Evolutionary conservation across 2,888 invertebrate species (phyloP).

Genomic region (Lottia scabra): DNA sequence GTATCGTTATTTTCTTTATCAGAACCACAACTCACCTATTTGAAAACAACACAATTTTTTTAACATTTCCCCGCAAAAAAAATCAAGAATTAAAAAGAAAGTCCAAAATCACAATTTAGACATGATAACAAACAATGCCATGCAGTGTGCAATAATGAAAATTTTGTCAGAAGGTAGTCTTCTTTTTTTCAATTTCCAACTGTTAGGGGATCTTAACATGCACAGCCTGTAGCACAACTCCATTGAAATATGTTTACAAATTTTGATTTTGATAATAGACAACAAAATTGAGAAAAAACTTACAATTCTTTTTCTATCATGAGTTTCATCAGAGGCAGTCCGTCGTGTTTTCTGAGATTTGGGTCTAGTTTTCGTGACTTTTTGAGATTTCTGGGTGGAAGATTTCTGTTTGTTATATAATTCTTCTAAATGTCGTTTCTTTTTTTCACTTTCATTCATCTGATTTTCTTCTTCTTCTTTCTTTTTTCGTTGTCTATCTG

Average conservation of each 20-base stretch:
- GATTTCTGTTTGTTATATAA: conserved; percentile 49
- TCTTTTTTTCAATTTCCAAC: too few relatives aligned
- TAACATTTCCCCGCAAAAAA: too few relatives aligned
- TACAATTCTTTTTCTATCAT: neutral
- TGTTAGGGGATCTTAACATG: too few relatives aligned
- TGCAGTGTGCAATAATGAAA: too few relatives aligned
- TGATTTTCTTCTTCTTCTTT: conserved; percentile 64
- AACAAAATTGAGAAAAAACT: neutral
- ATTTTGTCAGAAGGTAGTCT: too few relatives aligned
- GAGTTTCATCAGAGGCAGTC: neutral
- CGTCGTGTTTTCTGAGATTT: conserved; percentile 17
- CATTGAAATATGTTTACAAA: too few relatives aligned
- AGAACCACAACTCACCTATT: conserved; percentile 25
- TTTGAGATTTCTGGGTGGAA: conserved; percentile 20
- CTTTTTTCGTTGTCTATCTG: conserved; percentile 70
- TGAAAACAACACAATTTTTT: neutral
- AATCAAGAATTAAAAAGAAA: too few relatives aligned
- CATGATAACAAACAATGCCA: too few relatives aligned
- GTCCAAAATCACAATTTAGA: too few relatives aligned
- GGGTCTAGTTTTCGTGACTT: conserved; percentile 16
- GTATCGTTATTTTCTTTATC: conserved; percentile 32
- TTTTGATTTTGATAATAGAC: too few relatives aligned
- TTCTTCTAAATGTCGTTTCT: conserved; percentile 41
- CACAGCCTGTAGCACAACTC: too few relatives aligned
- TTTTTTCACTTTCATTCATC: conserved; percentile 63